Conservation (phyloP, 2,797 vertebrate genomes). For the Hoplostethus mediterraneus region DNA sequence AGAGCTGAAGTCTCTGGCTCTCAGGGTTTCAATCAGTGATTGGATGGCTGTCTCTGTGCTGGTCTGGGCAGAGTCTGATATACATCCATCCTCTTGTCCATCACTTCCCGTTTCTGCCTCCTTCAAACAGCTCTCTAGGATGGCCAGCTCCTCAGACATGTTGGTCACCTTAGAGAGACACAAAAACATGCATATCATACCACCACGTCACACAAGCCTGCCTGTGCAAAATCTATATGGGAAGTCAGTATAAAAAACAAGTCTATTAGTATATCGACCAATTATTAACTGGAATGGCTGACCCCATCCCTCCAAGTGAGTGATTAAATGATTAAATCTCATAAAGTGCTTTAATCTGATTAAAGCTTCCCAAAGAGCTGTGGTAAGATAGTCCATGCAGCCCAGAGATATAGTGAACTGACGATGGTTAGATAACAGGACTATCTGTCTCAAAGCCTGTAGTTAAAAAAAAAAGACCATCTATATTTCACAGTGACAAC, state of each 20-base stretch:
- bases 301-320: slow-evolving; percentile 41
- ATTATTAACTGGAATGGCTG: slow-evolving; percentile 54
- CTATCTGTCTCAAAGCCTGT: neutral
- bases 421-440: neutral
- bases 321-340: slow-evolving; percentile 54
- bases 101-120: slow-evolving; percentile 89
- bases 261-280: slow-evolving; percentile 45
- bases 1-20: slow-evolving; percentile 91
- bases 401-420: slow-evolving; percentile 18
- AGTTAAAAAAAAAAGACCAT: neutral
- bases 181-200: neutral
- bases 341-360: slow-evolving; percentile 71
- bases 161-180: slow-evolving; percentile 90
- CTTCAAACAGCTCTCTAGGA: slow-evolving; percentile 93
- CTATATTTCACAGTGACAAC: neutral
- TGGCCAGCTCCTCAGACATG: slow-evolving; percentile 96
- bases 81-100: slow-evolving; percentile 87
- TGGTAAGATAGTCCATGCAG: slow-evolving; percentile 2
- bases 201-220: slow-evolving; percentile 4
- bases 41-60: slow-evolving; percentile 96
- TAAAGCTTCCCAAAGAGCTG: slow-evolving; percentile 43
- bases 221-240: slow-evolving; percentile 2
- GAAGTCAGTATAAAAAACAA: slow-evolving; percentile 35
- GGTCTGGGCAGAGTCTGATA: slow-evolving; percentile 90
- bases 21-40: slow-evolving; percentile 93